phyloP scores from a whole-genome alignment of 2,113 vertebrate genomes.

The Calidris pygmaea region DNA sequence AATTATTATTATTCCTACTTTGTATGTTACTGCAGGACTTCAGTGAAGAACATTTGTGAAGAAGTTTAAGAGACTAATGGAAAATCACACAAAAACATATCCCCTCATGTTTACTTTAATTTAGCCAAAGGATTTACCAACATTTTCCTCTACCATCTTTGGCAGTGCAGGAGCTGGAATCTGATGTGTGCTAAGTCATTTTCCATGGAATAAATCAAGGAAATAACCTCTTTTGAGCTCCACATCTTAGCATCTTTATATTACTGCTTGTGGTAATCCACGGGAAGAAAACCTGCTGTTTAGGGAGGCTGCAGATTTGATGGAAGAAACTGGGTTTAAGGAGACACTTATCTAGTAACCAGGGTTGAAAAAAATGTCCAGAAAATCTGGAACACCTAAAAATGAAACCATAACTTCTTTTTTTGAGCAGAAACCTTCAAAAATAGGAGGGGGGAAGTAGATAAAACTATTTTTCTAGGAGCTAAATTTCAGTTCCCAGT shows the following conservation, averaged over 20 bases:
- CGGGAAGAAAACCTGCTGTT: background rate
- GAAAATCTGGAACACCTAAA: background rate
- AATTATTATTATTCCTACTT: background rate
- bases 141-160: slow-evolving; percentile 10
- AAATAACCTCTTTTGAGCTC: background rate
- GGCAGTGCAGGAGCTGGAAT: background rate
- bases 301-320: background rate
- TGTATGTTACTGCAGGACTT: background rate
- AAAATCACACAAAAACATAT: slow-evolving; percentile 11
- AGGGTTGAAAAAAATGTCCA: background rate
- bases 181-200: background rate
- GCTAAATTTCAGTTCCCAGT: background rate
- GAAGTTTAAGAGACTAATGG: background rate
- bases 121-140: slow-evolving; percentile 16
- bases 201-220: background rate
- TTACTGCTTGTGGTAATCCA: background rate
- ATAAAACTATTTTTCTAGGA: background rate
- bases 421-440: background rate
- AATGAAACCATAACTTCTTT: background rate
- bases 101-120: background rate
- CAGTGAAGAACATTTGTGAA: background rate
- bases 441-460: background rate
- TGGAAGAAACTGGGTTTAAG: background rate
- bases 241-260: background rate
- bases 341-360: background rate